Evolutionary conservation across 2,113 vertebrate species (phyloP), one percentile per base, ranked within the genome.

Genomic region (Prunella himalayana): DNA sequence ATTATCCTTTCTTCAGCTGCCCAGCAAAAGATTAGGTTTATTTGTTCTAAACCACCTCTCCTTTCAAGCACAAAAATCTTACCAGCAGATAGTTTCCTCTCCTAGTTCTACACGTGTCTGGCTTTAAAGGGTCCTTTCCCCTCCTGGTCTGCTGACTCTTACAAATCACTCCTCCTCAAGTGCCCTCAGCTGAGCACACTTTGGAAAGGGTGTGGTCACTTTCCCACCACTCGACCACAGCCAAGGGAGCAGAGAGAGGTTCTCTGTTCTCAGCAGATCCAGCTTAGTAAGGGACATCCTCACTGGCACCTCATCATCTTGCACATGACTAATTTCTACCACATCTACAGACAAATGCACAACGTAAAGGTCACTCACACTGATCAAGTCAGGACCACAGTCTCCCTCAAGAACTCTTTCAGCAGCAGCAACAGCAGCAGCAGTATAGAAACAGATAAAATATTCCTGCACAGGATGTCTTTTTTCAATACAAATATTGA

Each of bases 401-500:
- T 21, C 37, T 84, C 49, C 56, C 69, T 80, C 37, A 85, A 82
- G 65, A 88, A 41, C 61, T 76, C 82, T 35, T 76, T 33, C 39
- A 77, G 41, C 11, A 9, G 49, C 41, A 95, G 57, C 56, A 83
- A 64, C 54, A 0, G 0, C 66, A 88, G 63, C 51, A 90, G 71
- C 81, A 41, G 30, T 16, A 41, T 15, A 66, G 54, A 76, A 90
- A 93, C 6, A 63, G 35, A 60, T 72, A 65, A 92, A 57, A 82
- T 64, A 90, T 77, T 92, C 79, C 70, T 86, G 83, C 22, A 51
- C 23, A 23, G 59, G 64, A 84, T 82, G 33, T 75, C 79, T 88
- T 91, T 90, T 95, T 93, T 91, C 71, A 94, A 92, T 73, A 95
- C 71, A 97, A 96, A 90, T 95, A 96, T 94, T 96, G 94, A 90